Evolutionary conservation across 2,888 invertebrate genomes (phyloP), one percentile per base, ranked within the genome.

Genomic region (Caenorhabditis parvicauda): DNA sequence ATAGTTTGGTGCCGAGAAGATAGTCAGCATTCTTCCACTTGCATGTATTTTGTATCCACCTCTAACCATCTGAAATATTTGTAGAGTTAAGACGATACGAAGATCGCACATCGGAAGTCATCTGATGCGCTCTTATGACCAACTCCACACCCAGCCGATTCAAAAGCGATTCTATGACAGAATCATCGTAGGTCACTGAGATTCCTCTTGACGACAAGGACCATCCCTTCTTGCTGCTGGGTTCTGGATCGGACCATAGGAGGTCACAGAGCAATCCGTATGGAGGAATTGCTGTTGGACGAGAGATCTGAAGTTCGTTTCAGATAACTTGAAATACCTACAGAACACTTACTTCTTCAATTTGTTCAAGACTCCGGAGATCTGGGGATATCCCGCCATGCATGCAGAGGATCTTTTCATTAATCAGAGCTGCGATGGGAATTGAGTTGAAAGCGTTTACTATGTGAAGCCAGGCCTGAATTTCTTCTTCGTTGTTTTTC

Each of bases 61-160:
- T 22, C 41, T 55, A 22, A 66, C 45, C 72, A 74, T 73, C 68
- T 72, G 49, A 38, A 53, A 54, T 9, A 41, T 3, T 46, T 28
- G n/a, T 19, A 5, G 25, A 14, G 24, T 42, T 29, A 6, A 9
- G n/a, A n/a, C n/a, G n/a, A n/a, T n/a, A n/a, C n/a, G n/a, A n/a
- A n/a, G n/a, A n/a, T n/a, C 57, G 24, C 28, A 70, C 70, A 14
- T 73, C 73, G 48, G 54, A 63, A 17, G 58, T 63, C 41, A 85
- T 84, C 82, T 86, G 85, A 73, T 86, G 86, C 2, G 85, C 86
- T 53, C 86, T 75, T 17, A 85, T 84, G 55, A 86, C 83, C 27
- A 86, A 77, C 69, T 84, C 85, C 62, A 83, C 81, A 58, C 83
- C 82, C 70, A 85, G 83, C 48, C 82, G 81, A 53, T 83, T 78